Evolutionary conservation across 2,888 invertebrate genomes (phyloP), one percentile per base, ranked within the genome.

Genomic region (Synergus laeviventris): DNA sequence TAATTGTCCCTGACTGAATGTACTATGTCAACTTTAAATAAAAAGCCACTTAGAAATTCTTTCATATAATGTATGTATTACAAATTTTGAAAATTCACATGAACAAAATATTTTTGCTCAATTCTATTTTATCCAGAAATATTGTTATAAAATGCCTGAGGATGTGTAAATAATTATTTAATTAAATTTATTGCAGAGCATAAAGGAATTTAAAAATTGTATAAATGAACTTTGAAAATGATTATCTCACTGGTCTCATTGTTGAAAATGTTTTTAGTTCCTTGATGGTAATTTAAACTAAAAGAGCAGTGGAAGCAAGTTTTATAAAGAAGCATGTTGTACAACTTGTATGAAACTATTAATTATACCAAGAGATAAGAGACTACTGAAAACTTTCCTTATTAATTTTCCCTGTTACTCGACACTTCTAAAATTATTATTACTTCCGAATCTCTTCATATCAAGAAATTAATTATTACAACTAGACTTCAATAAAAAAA

Each of bases 341-440:
- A 49, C 21, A 42, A 42, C 21, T 21, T 39, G 42, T 42, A 12
- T 42, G 14, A 49, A 39, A 39, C 64, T 39, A 70, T 49, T 45
- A 24, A 70, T 70, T 36, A 70, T n/a, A 31, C 31, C 21, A 5
- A 49, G 31, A 45, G 70, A 70, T 70, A 70, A 70, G 70, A 31
- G 14, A 18, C 66, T 42, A 66, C 49, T 16, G 66, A 18, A 66
- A 66, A 70, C 70, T 70, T 70, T 70, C n/a, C 70, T 49, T 70
- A 70, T 70, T 70, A 70, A 70, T 70, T 70, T 31, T 70, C 70
- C 39, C n/a, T 66, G 49, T 49, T 49, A 49, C 45, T 70, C 45
- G 16, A 16, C 66, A 31, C 49, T 49, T 49, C 70, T 70, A 31
- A 31, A 49, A 70, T 70, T 49, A 70, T 70, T 70, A 56, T 70